Evolutionary conservation across 2,888 invertebrate species (phyloP), one percentile per base, ranked within the genome.

Genomic region (Aricia artaxerxes): DNA sequence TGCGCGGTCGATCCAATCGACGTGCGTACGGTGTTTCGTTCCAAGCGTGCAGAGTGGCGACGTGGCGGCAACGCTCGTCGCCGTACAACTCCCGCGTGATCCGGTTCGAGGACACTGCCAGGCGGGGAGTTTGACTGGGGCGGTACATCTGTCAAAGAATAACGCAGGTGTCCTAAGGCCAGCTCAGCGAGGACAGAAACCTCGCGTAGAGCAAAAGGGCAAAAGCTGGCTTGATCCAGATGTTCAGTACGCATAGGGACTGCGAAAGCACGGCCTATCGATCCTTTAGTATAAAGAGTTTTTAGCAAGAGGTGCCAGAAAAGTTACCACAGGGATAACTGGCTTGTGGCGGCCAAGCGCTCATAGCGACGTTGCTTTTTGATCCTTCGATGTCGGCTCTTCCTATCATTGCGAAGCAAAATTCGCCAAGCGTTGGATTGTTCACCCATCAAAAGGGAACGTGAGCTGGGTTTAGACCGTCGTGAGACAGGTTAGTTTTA

Each of bases 381-480:
- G 95, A 95, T 96, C 95, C 94, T 95, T 96, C 95, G 95, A 96
- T 96, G 95, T 96, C 96, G 96, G 95, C 96, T 96, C 95, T 96
- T 96, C 96, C 96, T 96, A 96, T 96, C 95, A 96, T 96, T n/a
- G n/a, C 60, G 61, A 31, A 31, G 61, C 61, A 31, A 9, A 31
- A 96, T 95, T 96, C 95, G 91, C 95, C 94, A 96, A 96, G 96
- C 93, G 95, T 96, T 93, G 96, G 96, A 31, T 31, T 64, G 61
- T 64, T 64, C 61, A 31, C 61, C 61, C 61, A 64, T 31, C 9
- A 64, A 64, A 31, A 95, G 95, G n/a, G n/a, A n/a, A n/a, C n/a
- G n/a, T n/a, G n/a, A n/a, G n/a, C n/a, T n/a, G n/a, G n/a, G n/a
- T n/a, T n/a, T n/a, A n/a, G n/a, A n/a, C n/a, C n/a, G n/a, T n/a